Percentiles rank a stretch among this genome's conserved stretches.
These are phyloP conservation scores for Acleris sparsana DNA, from an alignment of 2,888 invertebrate genomes.

Conservation along the genomic window DNA sequence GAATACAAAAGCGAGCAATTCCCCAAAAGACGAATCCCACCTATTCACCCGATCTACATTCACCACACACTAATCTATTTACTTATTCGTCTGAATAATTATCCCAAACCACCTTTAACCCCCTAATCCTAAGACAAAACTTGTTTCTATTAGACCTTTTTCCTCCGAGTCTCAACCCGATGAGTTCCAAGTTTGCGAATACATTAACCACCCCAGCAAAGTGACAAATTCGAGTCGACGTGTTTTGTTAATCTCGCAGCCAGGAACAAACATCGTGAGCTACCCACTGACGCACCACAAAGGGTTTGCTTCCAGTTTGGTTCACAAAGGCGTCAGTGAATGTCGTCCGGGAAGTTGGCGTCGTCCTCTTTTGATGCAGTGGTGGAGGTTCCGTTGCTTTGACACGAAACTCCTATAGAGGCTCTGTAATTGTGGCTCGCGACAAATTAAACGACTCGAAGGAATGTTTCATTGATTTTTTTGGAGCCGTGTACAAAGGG, in stretches of 20 bases:
- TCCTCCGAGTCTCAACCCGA: slow-evolving; percentile 31
- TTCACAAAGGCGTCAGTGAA: slow-evolving; percentile 13
- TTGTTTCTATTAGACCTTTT: slow-evolving; percentile 37
- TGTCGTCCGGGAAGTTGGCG: background rate
- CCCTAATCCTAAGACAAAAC: slow-evolving; percentile 35
- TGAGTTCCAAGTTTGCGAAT: slow-evolving; percentile 34
- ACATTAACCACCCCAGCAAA: slow-evolving; percentile 25
- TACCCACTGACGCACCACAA: slow-evolving; percentile 25
- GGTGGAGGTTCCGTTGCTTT: slow-evolving; percentile 25
- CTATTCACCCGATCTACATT: slow-evolving; percentile 32
- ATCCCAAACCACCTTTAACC: slow-evolving; percentile 27
- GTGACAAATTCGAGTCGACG: slow-evolving; percentile 31
- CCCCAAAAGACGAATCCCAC: slow-evolving; percentile 8
- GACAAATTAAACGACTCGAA: slow-evolving; percentile 29
- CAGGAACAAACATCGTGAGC: slow-evolving; percentile 1
- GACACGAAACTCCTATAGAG: slow-evolving; percentile 31
- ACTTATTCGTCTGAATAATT: slow-evolving; percentile 35
- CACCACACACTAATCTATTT: slow-evolving; percentile 37
- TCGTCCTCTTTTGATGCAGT: slow-evolving; percentile 7
- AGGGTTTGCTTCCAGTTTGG: background rate
- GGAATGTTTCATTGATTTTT: slow-evolving; percentile 35
- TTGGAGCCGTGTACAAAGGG: slow-evolving; percentile 16
- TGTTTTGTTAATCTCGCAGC: slow-evolving; percentile 29
- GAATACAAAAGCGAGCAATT: slow-evolving; percentile 7
- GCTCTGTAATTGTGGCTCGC: slow-evolving; percentile 31